phyloP scores from a whole-genome alignment of 2,888 invertebrate species.

The Eupithecia insigniata region DNA sequence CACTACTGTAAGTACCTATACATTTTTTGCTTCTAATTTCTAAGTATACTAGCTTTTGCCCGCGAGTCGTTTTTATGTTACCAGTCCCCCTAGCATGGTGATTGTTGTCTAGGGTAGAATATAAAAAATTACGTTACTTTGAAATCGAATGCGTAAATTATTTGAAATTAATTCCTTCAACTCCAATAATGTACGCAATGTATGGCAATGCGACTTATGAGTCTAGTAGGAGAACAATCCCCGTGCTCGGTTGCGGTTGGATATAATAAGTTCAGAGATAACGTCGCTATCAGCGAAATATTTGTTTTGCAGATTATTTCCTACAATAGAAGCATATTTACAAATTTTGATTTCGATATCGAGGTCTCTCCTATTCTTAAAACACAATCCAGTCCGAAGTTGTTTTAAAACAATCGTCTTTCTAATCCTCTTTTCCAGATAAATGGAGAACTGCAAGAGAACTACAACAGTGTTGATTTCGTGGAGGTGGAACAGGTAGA shows the following conservation, averaged over 20 bases:
- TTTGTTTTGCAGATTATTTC: not conserved
- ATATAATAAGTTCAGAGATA: not conserved
- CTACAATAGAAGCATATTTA: not conserved
- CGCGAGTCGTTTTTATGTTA: not conserved
- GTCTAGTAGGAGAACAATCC: too few species aligned
- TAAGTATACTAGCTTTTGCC: not conserved
- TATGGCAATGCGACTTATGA: too few species aligned
- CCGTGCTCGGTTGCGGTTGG: too few species aligned
- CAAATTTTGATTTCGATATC: not conserved
- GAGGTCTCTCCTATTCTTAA: not conserved
- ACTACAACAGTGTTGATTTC: slow-evolving; percentile 98
- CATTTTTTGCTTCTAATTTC: not conserved
- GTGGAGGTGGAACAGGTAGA: slow-evolving; percentile 96
- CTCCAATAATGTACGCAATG: too few species aligned
- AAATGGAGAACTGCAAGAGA: slow-evolving; percentile 89
- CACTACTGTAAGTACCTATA: slow-evolving; percentile 88
- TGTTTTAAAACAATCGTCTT: not conserved
- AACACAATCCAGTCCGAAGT: not conserved
- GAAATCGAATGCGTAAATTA: too few species aligned
- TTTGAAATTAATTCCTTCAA: too few species aligned
- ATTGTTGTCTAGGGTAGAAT: too few species aligned
- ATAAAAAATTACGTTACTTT: too few species aligned
- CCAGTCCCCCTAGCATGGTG: too few species aligned
- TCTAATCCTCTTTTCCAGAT: slow-evolving; percentile 65
- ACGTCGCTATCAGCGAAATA: not conserved